Percentiles rank a stretch among this genome's conserved stretches.
These are phyloP conservation scores for Drosophila pruinosa DNA, from an alignment of 1,140 invertebrate genomes.

Conservation along the genomic window DNA sequence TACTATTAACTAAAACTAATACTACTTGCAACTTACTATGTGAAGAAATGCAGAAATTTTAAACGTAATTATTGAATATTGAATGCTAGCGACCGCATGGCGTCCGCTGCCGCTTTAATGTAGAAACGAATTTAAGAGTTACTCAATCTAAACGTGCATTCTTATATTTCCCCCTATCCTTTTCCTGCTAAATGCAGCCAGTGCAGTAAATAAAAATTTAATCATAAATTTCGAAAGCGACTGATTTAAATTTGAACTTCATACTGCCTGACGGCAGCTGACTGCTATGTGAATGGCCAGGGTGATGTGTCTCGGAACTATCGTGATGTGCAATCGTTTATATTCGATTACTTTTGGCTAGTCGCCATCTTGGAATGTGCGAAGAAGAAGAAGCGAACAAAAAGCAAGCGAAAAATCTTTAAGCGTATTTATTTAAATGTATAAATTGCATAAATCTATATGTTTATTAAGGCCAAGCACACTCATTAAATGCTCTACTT, in stretches of 20 bases:
- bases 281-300: slow-evolving; percentile 12
- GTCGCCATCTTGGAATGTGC: slow-evolving; percentile 61
- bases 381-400: slow-evolving; percentile 71
- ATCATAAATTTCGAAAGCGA: not conserved
- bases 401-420: slow-evolving; percentile 75
- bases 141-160: slow-evolving; percentile 30
- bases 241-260: not conserved
- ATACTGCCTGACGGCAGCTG: not conserved
- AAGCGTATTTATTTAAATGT: slow-evolving; percentile 69
- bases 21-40: slow-evolving; percentile 14
- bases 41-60: slow-evolving; percentile 21
- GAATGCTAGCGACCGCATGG: slow-evolving; percentile 30
- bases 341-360: slow-evolving; percentile 44
- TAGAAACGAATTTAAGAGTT: slow-evolving; percentile 63
- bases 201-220: slow-evolving; percentile 13
- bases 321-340: slow-evolving; percentile 13
- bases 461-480: slow-evolving; percentile 42
- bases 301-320: slow-evolving; percentile 17
- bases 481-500: slow-evolving; percentile 31
- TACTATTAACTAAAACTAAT: slow-evolving; percentile 23
- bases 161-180: slow-evolving; percentile 19
- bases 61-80: slow-evolving; percentile 37
- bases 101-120: slow-evolving; percentile 49
- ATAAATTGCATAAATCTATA: slow-evolving; percentile 55
- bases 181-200: slow-evolving; percentile 5